These are phyloP conservation scores for Uria aalge DNA, from an alignment of 2,113 vertebrate species.

Conservation along the genomic window DNA sequence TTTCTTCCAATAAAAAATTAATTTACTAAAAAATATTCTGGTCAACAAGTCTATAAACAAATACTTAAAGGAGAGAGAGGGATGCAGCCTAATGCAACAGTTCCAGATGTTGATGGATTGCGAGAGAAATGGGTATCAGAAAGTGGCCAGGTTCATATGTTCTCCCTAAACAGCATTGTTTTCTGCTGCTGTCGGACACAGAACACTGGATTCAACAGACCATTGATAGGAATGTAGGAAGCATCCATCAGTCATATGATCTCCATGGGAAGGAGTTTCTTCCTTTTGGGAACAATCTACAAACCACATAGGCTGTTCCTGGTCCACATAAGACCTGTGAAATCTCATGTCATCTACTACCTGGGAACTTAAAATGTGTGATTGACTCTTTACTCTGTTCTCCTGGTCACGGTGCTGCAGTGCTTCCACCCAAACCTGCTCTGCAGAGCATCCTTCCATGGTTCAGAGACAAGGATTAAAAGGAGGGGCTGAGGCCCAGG, in stretches of 20 bases:
- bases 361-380: not conserved
- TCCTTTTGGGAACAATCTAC: not conserved
- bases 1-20: no score
- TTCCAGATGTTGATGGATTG: not conserved
- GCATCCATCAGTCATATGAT: not conserved
- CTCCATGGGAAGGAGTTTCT: not conserved
- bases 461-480: not conserved
- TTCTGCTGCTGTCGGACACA: not conserved
- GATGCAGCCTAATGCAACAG: not conserved
- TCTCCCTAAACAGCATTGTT: not conserved
- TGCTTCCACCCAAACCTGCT: not conserved
- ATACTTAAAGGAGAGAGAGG: not conserved
- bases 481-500: not conserved
- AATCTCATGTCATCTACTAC: not conserved
- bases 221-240: rapidly evolving
- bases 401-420: not conserved
- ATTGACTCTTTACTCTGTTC: not conserved
- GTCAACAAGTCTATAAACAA: not conserved
- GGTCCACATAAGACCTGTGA: not conserved
- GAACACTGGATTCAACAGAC: not conserved
- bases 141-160: not conserved
- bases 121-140: not conserved
- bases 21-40: not conserved
- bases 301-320: not conserved
- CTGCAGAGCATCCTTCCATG: not conserved